Percentiles rank a stretch among this genome's conserved stretches.
phyloP scores from a whole-genome alignment of 37 sponge, comb jelly and placozoan species.

The Axinella damicornis region DNA sequence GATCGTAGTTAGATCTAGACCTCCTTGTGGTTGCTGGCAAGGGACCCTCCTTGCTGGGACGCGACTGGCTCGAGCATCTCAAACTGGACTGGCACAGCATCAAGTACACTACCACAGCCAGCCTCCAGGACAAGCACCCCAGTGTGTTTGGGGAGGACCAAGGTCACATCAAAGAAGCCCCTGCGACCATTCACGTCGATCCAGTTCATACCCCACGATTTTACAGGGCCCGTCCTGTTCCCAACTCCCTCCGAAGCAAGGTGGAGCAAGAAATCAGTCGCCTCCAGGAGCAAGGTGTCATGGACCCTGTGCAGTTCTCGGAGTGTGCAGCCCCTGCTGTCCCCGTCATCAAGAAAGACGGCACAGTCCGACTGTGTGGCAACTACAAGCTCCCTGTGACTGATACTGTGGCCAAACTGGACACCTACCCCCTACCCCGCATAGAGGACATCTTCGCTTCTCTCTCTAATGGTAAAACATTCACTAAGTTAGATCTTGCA shows the following conservation, averaged over 20 bases:
- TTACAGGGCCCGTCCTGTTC: constrained; percentile 14
- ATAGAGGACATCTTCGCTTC: constrained; percentile 49
- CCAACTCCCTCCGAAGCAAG: constrained; percentile 11
- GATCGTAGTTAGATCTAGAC: no score
- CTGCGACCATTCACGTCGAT: constrained; percentile 2
- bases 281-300: constrained; percentile 32
- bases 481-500: constrained; percentile 59
- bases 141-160: neutral
- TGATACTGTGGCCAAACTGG: constrained; percentile 24
- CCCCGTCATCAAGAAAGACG: constrained; percentile 53
- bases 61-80: no score
- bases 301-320: constrained; percentile 30
- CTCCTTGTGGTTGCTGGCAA: no score
- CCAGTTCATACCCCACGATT: constrained; percentile 23
- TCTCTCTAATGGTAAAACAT: constrained; percentile 45
- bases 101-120: no score
- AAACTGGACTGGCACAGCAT: no score
- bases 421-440: constrained; percentile 55
- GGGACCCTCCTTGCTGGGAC: no score
- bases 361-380: constrained; percentile 46
- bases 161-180: constrained; percentile 17
- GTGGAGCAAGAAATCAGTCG: constrained; percentile 7
- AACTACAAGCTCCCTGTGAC: constrained; percentile 65
- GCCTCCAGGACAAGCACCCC: no score
- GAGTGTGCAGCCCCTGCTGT: constrained; percentile 70